Evolutionary conservation across 2,797 vertebrate species (phyloP), one percentile per base, ranked within the genome.

Genomic region (Hapalemur alaotrensis): DNA sequence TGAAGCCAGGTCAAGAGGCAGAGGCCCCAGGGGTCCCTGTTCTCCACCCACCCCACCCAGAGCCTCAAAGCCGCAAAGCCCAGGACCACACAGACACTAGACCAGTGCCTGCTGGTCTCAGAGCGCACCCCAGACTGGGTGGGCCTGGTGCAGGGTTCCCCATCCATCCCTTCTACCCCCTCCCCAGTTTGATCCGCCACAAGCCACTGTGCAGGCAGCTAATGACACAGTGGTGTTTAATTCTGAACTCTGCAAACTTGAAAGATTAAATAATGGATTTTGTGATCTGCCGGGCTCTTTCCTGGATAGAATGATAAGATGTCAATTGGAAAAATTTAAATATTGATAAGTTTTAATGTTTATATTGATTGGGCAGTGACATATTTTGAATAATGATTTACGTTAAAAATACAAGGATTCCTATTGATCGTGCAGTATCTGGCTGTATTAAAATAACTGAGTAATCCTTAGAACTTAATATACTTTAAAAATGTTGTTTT

Each of bases 371-470:
- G 84, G 78, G 38, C 84, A 67, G 94, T 97, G 97, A 97, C 97
- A 97, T 96, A 97, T 98, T 98, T 98, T 98, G 96, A 98, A 97
- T 98, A 98, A 98, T 97, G 96, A 96, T 93, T 84, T 91, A 38
- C 96, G 92, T 97, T 97, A 97, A 97, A 97, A 96, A 95, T 84
- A 91, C 57, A 95, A 92, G 96, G 81, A 80, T 92, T 91, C 32
- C 2, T 95, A 97, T 80, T 52, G 96, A 96, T 95, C 83, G 57
- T 28, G 63, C 57, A n/a, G 28, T 54, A 85, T 93, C 94, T 85
- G 78, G 84, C 89, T 48, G 15, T 85, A 92, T 95, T 96, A 97
- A 97, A 95, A 92, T 89, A 89, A 92, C 18, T 46, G 81, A 93
- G 59, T 86, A 82, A 52, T 86, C 65, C 70, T 89, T 90, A 78